Evolutionary conservation across 2,113 vertebrate species (phyloP), one percentile per base, ranked within the genome.

Genomic region (Tachysurus vachellii): DNA sequence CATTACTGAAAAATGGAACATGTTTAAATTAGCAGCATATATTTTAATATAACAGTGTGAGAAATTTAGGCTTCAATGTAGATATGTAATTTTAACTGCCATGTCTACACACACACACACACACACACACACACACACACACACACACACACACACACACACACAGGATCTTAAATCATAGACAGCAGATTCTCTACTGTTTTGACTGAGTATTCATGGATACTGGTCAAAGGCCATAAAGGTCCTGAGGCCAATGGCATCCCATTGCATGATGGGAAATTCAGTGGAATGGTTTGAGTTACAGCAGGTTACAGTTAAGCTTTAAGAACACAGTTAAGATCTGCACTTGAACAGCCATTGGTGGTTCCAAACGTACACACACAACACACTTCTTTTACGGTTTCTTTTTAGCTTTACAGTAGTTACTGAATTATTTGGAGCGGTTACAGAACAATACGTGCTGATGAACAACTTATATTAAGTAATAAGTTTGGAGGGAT

Each of bases 231-330:
- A 62, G 56, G 5, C 53, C 57, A 23, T 5, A 21, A 59, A 56
- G 56, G 57, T 56, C 21, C 36, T 42, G 57, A 26, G 54, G 80
- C 36, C 16, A 31, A 42, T 81, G 31, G 19, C 16, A 81, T 81
- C 80, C 31, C 57, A 61, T 36, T 82, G 57, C 57, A 82, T 82
- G 57, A 57, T 80, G 77, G 53, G 57, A 44, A 44, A 61, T 36
- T 44, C 28, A 26, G 12, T 81, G 73, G 73, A 50, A 76, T 50
- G 44, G 4, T 70, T 31, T 73, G 70, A 73, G 68, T 71, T 44
- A 36, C 68, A 71, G 68, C 68, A 71, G 36, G 75, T 77, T 54
- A 17, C 50, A 77, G 54, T 77, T 54, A 53, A 76, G 12, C 73
- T 76, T 26, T 7, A 21, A 47, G 42, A 47, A 10, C 42, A 47